Evolutionary conservation across 2,113 vertebrate genomes (phyloP).

Genomic region (Gobiocypris rarus): DNA sequence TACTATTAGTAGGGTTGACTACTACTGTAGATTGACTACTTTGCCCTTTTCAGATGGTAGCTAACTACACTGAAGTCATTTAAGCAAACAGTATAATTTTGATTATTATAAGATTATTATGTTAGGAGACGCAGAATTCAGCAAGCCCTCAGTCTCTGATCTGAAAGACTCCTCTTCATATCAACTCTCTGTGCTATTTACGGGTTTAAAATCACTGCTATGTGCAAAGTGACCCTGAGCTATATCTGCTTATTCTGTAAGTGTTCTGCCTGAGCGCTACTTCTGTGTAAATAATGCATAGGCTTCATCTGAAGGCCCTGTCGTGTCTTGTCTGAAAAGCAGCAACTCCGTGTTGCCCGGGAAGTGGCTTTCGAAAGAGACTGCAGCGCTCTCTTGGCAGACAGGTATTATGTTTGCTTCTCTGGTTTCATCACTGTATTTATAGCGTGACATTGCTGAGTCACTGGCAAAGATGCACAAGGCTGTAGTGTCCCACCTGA

Average conservation of each 20-base stretch:
- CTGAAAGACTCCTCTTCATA: not conserved
- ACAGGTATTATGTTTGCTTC: conserved; percentile 34
- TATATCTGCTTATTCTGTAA: conserved; percentile 12
- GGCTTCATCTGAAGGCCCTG: not conserved
- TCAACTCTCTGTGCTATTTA: conserved; percentile 17
- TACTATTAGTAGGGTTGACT: not conserved
- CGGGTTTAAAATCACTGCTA: not conserved
- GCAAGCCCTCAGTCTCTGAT: not conserved
- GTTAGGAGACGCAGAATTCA: not conserved
- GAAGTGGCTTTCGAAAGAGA: not conserved
- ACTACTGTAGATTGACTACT: not conserved
- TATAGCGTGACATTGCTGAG: conserved; percentile 24
- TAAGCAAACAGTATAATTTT: not conserved
- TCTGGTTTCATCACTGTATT: conserved; percentile 46
- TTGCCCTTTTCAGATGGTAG: not conserved
- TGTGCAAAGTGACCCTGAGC: conserved; percentile 28
- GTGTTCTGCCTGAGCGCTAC: not conserved
- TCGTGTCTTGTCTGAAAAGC: not conserved
- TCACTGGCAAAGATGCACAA: conserved; percentile 23
- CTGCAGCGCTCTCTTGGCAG: conserved; percentile 11
- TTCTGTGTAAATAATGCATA: conserved; percentile 39
- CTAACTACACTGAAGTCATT: not conserved
- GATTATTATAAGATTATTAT: not conserved
- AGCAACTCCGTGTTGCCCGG: not conserved
- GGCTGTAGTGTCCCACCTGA: not conserved